Conservation (phyloP, 2,797 vertebrate species). For the Pseudomugil gertrudae region DNA sequence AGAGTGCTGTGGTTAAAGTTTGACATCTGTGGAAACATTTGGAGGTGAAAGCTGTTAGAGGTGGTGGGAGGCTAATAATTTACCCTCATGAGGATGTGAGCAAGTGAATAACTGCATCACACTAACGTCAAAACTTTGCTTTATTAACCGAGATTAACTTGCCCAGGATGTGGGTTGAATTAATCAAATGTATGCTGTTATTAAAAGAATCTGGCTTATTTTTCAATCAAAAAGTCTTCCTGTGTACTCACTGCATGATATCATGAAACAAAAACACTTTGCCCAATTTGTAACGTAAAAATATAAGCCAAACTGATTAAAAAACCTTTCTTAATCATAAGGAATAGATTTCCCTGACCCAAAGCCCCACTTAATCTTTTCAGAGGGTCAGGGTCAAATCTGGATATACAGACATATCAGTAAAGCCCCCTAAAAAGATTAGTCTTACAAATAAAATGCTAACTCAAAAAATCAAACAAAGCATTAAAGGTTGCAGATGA, state of each 20-base stretch:
- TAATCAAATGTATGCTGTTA: background rate
- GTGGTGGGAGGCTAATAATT: constrained; percentile 69
- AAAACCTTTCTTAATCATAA: constrained; percentile 12
- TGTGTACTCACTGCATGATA: too few species aligned
- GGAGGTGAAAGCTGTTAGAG: constrained; percentile 59
- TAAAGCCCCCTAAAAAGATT: background rate
- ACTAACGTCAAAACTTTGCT: constrained; percentile 40
- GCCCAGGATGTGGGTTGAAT: too few species aligned
- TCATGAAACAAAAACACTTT: background rate
- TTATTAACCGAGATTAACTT: constrained; percentile 45
- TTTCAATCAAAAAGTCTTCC: background rate
- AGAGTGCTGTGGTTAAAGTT: constrained; percentile 52
- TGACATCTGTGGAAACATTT: constrained; percentile 55
- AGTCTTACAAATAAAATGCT: background rate
- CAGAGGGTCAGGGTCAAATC: constrained; percentile 7
- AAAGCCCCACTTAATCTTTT: constrained; percentile 41
- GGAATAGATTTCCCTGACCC: constrained; percentile 10
- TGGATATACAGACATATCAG: constrained; percentile 1
- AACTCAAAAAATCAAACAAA: background rate
- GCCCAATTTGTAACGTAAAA: constrained; percentile 22
- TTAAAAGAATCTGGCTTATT: background rate
- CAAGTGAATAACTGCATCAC: constrained; percentile 48
- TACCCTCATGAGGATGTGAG: constrained; percentile 55
- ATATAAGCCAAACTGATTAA: constrained; percentile 43
- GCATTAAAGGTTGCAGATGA: background rate